Conservation (phyloP, 1,140 invertebrate genomes). For the Leptinotarsa defecta region DNA sequence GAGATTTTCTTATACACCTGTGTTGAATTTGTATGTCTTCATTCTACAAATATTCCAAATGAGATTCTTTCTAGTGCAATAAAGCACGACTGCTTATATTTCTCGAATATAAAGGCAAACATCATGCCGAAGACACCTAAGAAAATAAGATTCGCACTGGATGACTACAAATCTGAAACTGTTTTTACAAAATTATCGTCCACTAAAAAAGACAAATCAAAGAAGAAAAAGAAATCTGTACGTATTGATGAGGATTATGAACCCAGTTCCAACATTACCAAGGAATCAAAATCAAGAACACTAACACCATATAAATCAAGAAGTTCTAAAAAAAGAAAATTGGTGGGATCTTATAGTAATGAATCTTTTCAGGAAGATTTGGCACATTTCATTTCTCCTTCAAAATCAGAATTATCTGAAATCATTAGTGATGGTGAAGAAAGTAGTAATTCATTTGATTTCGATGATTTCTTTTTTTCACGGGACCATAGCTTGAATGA, state of each 20-base stretch:
- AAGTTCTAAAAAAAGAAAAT: slow-evolving; percentile 6
- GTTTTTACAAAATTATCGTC: slow-evolving; percentile 5
- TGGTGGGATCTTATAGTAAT: slow-evolving; percentile 10
- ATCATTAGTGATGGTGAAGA: neutral
- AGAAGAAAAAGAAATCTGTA: slow-evolving; percentile 1
- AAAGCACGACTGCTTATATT: no score
- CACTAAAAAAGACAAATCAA: neutral
- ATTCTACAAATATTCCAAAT: no score
- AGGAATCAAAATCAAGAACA: neutral
- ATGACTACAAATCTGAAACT: slow-evolving; percentile 9
- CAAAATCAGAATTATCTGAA: slow-evolving; percentile 12
- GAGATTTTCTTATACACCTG: no score
- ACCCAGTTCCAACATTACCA: neutral
- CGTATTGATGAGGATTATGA: neutral
- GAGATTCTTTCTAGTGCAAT: no score
- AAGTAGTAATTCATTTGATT: slow-evolving; percentile 1
- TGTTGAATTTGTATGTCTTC: no score
- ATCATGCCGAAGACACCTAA: neutral
- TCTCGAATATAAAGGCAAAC: no score
- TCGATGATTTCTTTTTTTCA: neutral
- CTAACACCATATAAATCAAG: neutral
- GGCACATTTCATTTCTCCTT: neutral
- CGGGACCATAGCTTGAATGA: slow-evolving; percentile 15
- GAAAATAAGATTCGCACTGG: neutral
- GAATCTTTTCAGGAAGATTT: slow-evolving; percentile 16